Percentiles rank a stretch among this genome's conserved stretches.
Evolutionary conservation across 2,888 invertebrate species (phyloP).

Genomic region (Protula sp.): DNA sequence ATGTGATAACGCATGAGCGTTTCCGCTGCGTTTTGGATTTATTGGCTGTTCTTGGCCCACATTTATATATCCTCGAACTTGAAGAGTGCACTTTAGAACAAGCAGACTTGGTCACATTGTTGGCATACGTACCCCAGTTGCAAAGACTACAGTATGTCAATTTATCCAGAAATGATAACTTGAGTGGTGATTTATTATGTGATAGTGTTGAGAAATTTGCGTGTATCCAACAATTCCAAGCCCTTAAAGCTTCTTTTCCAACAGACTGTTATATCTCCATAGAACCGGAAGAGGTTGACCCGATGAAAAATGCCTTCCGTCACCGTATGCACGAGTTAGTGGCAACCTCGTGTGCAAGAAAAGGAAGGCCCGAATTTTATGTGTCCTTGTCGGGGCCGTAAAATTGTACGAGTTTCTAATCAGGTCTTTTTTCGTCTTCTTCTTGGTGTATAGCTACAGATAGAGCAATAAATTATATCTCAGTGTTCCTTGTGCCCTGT

Average conservation of each 20-base stretch:
- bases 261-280: not conserved
- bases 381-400: not conserved
- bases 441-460: not conserved
- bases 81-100: constrained; percentile 35
- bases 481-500: too few relatives aligned
- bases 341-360: not conserved
- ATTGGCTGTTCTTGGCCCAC: constrained; percentile 19
- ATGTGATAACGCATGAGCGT: constrained; percentile 25
- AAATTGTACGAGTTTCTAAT: too few relatives aligned
- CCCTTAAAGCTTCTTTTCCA: not conserved
- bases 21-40: constrained; percentile 17
- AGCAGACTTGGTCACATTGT: constrained; percentile 14
- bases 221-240: not conserved
- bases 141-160: not conserved
- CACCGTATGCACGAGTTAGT: not conserved
- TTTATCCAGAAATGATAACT: not conserved
- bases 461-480: not conserved
- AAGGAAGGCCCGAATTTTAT: not conserved
- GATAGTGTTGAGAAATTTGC: not conserved
- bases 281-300: not conserved
- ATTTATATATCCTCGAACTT: constrained; percentile 35
- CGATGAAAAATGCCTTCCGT: not conserved
- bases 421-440: too few relatives aligned
- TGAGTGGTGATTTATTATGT: too few relatives aligned
- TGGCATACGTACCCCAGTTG: not conserved